phyloP scores from a whole-genome alignment of 2,797 vertebrate genomes.

The Petrocephalus schoutedeni region DNA sequence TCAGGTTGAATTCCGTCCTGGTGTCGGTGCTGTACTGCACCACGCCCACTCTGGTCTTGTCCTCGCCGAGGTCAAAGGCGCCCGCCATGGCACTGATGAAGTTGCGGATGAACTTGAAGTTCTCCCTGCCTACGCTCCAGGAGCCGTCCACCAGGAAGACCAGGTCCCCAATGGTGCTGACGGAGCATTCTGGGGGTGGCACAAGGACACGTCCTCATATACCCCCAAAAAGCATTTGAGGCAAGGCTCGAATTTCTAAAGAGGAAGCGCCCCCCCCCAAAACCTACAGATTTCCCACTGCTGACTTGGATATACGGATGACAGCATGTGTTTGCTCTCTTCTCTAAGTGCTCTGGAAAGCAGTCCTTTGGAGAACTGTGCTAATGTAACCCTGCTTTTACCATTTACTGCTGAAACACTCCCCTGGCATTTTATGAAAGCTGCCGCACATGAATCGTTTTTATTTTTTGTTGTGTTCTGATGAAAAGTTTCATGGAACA shows the following conservation, averaged over 20 bases:
- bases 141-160: slow-evolving; percentile 88
- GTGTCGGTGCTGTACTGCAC: slow-evolving; percentile 80
- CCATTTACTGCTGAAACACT: not conserved
- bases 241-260: slow-evolving; percentile 20
- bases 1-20: slow-evolving; percentile 80
- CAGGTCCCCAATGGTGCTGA: slow-evolving; percentile 74
- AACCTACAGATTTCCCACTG: slow-evolving; percentile 1
- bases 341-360: slow-evolving; percentile 22
- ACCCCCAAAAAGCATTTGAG: not conserved
- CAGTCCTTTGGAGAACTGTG: slow-evolving; percentile 4
- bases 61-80: slow-evolving; percentile 83
- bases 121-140: slow-evolving; percentile 76
- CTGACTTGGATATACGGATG: slow-evolving; percentile 21
- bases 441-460: not conserved
- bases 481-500: not conserved
- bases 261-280: not conserved
- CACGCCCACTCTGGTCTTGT: slow-evolving; percentile 81
- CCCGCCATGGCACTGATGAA: slow-evolving; percentile 75
- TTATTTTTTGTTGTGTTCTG: not conserved
- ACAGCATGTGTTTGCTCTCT: not conserved
- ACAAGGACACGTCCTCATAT: no score
- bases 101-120: slow-evolving; percentile 77
- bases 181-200: slow-evolving; percentile 71
- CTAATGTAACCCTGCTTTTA: slow-evolving; percentile 17
- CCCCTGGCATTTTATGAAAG: not conserved